Evolutionary conservation across 2,113 vertebrate species (phyloP).

Genomic region (Butorides virescens): DNA sequence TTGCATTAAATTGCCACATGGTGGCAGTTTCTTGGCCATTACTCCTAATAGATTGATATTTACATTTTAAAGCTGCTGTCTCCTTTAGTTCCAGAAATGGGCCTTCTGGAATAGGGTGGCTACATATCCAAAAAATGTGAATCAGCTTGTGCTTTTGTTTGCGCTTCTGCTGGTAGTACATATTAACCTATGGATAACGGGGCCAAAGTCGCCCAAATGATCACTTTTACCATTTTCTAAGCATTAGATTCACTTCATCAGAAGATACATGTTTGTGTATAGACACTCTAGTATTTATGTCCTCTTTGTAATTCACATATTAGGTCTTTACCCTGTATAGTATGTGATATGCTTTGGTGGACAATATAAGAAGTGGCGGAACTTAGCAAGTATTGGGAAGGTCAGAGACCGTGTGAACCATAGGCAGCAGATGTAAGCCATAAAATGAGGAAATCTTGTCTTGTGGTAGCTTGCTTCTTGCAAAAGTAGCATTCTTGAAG

Average conservation of each 20-base stretch:
- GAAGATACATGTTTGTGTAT: fast-evolving
- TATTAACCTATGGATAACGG: not conserved
- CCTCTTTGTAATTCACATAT: not conserved
- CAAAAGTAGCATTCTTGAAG: not conserved
- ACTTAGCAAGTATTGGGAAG: not conserved
- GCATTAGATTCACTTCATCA: not conserved
- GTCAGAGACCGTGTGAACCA: not conserved
- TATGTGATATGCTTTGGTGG: not conserved
- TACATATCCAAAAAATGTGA: not conserved
- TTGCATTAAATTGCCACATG: slow-evolving; percentile 27
- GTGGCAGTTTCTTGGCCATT: slow-evolving; percentile 41
- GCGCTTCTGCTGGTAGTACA: not conserved
- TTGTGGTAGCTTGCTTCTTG: not conserved
- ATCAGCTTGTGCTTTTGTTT: not conserved
- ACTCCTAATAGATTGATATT: not conserved
- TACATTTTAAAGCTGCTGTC: not conserved
- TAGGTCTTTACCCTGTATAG: not conserved
- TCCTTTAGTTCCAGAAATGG: not conserved
- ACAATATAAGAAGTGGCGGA: not conserved
- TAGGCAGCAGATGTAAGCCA: slow-evolving; percentile 1
- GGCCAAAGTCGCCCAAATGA: not conserved
- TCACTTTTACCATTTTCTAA: not conserved
- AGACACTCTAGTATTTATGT: not conserved
- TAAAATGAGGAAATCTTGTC: slow-evolving; percentile 54
- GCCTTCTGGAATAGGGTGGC: not conserved